Conservation (phyloP, 2,888 invertebrate species). For the Spisula solida region DNA sequence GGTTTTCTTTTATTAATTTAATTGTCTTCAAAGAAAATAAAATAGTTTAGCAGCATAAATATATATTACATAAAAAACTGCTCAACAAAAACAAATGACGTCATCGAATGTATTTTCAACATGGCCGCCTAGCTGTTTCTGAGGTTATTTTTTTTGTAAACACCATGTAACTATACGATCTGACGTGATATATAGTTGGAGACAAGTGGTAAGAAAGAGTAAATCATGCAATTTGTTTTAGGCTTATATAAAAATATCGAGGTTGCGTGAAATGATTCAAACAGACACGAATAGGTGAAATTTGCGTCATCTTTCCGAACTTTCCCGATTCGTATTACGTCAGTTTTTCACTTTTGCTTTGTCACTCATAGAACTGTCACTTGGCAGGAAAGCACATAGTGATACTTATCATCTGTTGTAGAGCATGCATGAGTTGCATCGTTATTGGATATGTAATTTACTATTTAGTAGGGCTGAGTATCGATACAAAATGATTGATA, state of each 20-base stretch:
- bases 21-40: background rate
- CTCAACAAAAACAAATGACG: conserved; percentile 43
- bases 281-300: background rate
- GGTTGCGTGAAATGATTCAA: background rate
- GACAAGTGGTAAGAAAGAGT: background rate
- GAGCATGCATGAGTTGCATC: no score
- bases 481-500: no score
- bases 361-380: background rate
- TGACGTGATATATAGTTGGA: background rate
- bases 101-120: conserved; percentile 50
- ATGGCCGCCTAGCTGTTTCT: conserved; percentile 45
- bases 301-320: background rate
- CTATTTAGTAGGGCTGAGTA: no score
- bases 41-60: background rate
- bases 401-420: no score
- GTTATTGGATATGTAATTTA: no score
- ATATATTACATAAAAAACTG: conserved; percentile 1
- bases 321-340: background rate
- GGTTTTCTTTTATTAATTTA: background rate
- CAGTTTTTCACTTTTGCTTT: background rate
- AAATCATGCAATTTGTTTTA: background rate
- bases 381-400: no score
- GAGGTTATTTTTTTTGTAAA: conserved; percentile 9
- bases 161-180: background rate
- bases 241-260: background rate